Percentiles rank a stretch among this genome's conserved stretches.
phyloP scores from a whole-genome alignment of 2,888 invertebrate species.

The Thysanoteuthis rhombus region DNA sequence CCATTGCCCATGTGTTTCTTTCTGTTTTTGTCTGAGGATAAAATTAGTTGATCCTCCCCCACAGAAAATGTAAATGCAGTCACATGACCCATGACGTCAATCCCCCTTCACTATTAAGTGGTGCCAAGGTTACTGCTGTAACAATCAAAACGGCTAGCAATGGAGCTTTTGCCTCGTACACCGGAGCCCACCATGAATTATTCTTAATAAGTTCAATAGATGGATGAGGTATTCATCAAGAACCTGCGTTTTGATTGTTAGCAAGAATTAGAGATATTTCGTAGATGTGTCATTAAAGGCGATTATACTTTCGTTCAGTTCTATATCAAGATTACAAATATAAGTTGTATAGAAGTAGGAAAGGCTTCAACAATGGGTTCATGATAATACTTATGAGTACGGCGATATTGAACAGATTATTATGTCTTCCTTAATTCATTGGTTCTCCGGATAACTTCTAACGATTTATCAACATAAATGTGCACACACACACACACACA shows the following conservation, averaged over 20 bases:
- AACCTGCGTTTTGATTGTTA: not conserved
- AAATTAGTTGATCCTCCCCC: not conserved
- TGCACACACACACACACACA: too few species aligned
- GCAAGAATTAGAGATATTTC: not conserved
- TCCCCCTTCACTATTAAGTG: not conserved
- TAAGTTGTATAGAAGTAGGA: not conserved
- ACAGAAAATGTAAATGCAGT: not conserved
- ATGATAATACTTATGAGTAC: too few species aligned
- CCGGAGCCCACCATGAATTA: not conserved
- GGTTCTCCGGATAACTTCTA: too few species aligned
- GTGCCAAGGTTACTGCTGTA: not conserved
- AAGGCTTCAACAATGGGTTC: too few species aligned
- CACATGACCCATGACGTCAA: not conserved
- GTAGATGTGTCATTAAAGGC: not conserved
- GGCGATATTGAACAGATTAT: too few species aligned
- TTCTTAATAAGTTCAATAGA: not conserved
- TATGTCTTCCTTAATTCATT: too few species aligned
- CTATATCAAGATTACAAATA: not conserved
- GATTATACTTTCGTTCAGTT: not conserved
- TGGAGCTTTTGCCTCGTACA: not conserved
- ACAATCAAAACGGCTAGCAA: not conserved
- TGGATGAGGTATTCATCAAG: not conserved
- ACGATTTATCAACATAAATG: too few species aligned
- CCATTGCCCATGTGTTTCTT: not conserved
- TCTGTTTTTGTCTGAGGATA: not conserved